Conservation (phyloP, 2,797 vertebrate genomes). For the Paguma larvata region DNA sequence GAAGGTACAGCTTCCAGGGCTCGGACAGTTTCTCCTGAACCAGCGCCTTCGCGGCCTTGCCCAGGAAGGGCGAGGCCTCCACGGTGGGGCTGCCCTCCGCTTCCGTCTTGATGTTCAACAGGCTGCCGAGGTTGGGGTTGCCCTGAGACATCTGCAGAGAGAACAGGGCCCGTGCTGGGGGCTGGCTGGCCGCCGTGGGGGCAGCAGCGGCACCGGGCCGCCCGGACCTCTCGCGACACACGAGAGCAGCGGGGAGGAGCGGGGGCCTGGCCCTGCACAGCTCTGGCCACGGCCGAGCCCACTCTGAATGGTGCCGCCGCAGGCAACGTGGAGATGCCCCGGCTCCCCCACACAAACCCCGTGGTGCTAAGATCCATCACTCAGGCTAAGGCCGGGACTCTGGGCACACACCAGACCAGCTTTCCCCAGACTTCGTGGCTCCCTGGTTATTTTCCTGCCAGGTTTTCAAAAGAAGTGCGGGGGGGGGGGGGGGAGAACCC, state of each 20-base stretch:
- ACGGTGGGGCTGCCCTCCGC: conserved; percentile 90
- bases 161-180: conserved; percentile 57
- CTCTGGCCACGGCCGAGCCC: not conserved
- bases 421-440: conserved; percentile 66
- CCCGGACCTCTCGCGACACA: fast-evolving
- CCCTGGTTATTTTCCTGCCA: conserved; percentile 76
- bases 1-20: conserved; percentile 98
- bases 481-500: conserved; percentile 44
- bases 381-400: conserved; percentile 62
- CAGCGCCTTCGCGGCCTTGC: conserved; percentile 94
- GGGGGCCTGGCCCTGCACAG: fast-evolving
- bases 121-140: conserved; percentile 93
- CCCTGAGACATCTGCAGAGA: conserved; percentile 94
- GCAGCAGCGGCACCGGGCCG: not conserved
- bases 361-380: conserved; percentile 21
- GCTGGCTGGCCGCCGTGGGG: not conserved
- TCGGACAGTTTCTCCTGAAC: conserved; percentile 93
- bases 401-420: conserved; percentile 34
- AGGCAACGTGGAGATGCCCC: conserved; percentile 28
- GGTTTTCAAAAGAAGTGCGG: conserved; percentile 69
- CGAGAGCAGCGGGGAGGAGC: not conserved
- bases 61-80: conserved; percentile 94
- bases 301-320: not conserved
- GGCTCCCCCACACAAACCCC: conserved; percentile 62
- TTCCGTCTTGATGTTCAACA: conserved; percentile 95